phyloP scores from a whole-genome alignment of 1,140 invertebrate genomes.

The Drosophila dunni region DNA sequence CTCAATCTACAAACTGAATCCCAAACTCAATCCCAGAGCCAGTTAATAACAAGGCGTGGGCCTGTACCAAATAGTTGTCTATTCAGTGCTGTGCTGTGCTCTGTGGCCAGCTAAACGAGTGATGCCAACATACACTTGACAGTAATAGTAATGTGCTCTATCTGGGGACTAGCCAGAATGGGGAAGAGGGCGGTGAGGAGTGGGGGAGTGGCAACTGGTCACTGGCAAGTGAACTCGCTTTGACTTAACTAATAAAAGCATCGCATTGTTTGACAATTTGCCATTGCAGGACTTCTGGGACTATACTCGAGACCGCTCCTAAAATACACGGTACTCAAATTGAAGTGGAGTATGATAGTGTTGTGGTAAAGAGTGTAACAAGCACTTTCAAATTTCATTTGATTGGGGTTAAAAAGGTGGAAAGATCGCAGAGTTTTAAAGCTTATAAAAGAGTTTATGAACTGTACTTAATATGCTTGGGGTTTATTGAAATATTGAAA shows the following conservation, averaged over 20 bases:
- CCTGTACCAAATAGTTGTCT: too few relatives aligned
- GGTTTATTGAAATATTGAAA: too few relatives aligned
- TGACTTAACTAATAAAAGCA: conserved; percentile 49
- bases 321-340: too few relatives aligned
- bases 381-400: too few relatives aligned
- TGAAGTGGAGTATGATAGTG: neutral
- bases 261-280: conserved; percentile 63
- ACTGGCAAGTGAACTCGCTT: conserved; percentile 20
- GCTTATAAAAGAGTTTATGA: too few relatives aligned
- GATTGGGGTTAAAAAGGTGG: too few relatives aligned
- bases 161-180: conserved; percentile 16
- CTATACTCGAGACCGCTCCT: neutral
- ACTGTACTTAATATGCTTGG: too few relatives aligned
- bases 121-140: conserved; percentile 28
- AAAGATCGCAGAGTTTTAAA: neutral
- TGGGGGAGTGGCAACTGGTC: conserved; percentile 5
- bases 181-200: neutral
- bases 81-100: neutral
- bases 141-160: conserved; percentile 44
- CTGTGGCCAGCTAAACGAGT: conserved; percentile 6
- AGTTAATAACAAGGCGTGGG: conserved; percentile 32
- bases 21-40: conserved; percentile 14
- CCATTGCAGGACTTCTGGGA: conserved; percentile 58
- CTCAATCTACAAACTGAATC: conserved; percentile 1
- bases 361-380: neutral